Percentiles rank a stretch among this genome's conserved stretches.
These are phyloP conservation scores for Sphenopsis melanotis DNA, from an alignment of 2,797 vertebrate genomes.

Conservation along the genomic window DNA sequence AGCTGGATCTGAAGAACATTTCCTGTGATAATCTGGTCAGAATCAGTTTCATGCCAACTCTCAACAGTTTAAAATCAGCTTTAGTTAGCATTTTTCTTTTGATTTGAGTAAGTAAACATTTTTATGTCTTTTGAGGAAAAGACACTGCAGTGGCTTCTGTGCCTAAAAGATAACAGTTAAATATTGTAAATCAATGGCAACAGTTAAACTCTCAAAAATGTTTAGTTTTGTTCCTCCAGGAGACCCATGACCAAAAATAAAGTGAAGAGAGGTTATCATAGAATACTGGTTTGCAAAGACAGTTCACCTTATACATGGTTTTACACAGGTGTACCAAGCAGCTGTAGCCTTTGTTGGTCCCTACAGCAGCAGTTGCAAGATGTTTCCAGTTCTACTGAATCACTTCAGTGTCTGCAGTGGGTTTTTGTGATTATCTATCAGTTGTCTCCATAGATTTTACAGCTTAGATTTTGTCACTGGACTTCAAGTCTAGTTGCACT, in stretches of 20 bases:
- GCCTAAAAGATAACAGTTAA: not conserved
- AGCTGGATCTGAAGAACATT: not conserved
- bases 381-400: not conserved
- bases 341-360: not conserved
- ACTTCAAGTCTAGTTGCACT: not conserved
- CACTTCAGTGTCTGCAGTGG: not conserved
- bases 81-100: not conserved
- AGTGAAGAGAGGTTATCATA: not conserved
- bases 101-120: not conserved
- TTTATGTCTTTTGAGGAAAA: not conserved
- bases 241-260: not conserved
- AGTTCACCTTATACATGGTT: rapidly evolving
- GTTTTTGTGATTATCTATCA: not conserved
- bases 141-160: not conserved
- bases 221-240: not conserved
- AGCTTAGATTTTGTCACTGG: not conserved
- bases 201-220: not conserved
- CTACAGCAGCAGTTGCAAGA: not conserved
- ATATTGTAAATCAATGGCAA: not conserved
- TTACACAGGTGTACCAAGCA: not conserved
- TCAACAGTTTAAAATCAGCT: not conserved
- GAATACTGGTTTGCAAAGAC: not conserved
- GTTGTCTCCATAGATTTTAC: not conserved
- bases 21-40: not conserved
- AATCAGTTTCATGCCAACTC: not conserved